Evolutionary conservation across 2,888 invertebrate species (phyloP), one percentile per base, ranked within the genome.

Genomic region (Anthoptus insignis): DNA sequence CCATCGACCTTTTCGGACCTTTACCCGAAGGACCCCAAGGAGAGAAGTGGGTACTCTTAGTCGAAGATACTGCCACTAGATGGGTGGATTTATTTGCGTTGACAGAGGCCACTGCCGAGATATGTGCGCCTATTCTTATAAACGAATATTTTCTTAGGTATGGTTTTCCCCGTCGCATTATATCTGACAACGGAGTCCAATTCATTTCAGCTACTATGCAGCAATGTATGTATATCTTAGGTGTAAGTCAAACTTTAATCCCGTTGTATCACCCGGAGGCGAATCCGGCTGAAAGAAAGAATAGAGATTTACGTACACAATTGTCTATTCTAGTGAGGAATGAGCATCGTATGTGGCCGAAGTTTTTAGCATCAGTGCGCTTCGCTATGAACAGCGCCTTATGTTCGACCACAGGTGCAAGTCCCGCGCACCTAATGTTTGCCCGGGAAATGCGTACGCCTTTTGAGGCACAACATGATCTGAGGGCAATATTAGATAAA

Each of bases 261-360:
- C 80, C 82, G 0, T 54, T 79, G 0, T 82, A 84, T 66, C 82
- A 85, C 45, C 83, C 42, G 16, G 42, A 42, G 8, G 19, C 42
- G 7, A 42, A 42, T 9, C 42, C 42, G 6, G 42, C 42, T 0
- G 42, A 42, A 42, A 16, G 42, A 0, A 42, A 42, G 9, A 42
- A 42, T 9, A 16, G 42, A 3, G 42, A 42, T 8, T 2, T 42
- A 9, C 16, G 9, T 16, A 19, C 19, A 19, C 37, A 37, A 4
- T 9, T 37, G 0, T 14, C 37, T 0, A 14, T 37, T 7, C 14
- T 37, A 7, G 37, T 37, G 14, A 37, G 14, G 14, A 37, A 14
- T 5, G 37, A 37, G 9, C 37, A 37, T 37, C 3, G 13, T 3
- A 3, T n/a, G 11, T 34, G 34, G 34, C 34, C 34, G 11, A 34